Evolutionary conservation across 2,888 invertebrate species (phyloP).

Genomic region (Orgyia antiqua): DNA sequence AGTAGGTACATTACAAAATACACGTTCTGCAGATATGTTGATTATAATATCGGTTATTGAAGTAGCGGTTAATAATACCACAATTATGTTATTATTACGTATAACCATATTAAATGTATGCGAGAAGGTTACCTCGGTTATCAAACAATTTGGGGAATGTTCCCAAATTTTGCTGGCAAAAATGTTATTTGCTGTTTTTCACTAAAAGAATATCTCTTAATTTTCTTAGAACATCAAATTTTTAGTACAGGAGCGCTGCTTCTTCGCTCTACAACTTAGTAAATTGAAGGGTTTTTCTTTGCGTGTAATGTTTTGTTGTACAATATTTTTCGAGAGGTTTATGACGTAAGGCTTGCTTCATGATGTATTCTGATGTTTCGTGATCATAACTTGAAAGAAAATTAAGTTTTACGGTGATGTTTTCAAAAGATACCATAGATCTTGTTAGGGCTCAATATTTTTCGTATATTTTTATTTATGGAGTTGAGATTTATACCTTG

Average conservation of each 20-base stretch:
- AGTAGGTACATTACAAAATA: too few species aligned
- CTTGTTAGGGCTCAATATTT: too few species aligned
- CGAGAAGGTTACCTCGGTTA: background rate
- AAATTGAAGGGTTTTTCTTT: slow-evolving; percentile 3
- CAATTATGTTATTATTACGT: too few species aligned
- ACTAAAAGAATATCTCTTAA: slow-evolving; percentile 4
- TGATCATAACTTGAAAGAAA: too few species aligned
- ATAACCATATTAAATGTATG: background rate
- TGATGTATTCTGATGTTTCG: too few species aligned
- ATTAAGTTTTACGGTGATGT: too few species aligned
- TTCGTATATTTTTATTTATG: too few species aligned
- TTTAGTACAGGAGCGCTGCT: slow-evolving; percentile 1
- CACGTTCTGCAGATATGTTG: too few species aligned
- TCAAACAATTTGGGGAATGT: slow-evolving; percentile 1
- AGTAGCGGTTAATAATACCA: too few species aligned
- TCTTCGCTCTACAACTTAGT: slow-evolving; percentile 1
- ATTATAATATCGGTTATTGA: too few species aligned
- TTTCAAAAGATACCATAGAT: too few species aligned
- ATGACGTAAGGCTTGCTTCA: background rate
- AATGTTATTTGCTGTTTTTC: slow-evolving; percentile 1
- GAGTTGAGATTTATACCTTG: too few species aligned
- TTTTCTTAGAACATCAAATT: slow-evolving; percentile 16
- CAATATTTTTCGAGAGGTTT: background rate
- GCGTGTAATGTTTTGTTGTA: background rate
- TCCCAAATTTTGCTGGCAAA: background rate